phyloP scores from a whole-genome alignment of 2,888 invertebrate species.

The Dynastes maya region DNA sequence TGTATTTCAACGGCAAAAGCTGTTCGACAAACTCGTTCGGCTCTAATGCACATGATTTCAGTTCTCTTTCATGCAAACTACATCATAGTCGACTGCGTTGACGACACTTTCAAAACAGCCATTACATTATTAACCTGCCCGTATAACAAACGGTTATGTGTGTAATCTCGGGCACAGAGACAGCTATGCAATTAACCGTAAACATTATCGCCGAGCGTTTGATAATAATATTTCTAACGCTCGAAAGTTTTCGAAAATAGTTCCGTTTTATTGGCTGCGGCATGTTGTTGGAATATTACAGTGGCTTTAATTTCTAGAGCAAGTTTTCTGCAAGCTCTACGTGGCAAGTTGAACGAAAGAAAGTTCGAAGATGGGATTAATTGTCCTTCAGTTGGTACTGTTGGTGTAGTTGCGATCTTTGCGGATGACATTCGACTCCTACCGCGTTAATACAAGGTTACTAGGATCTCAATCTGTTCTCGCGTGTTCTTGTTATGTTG shows the following conservation, averaged over 20 bases:
- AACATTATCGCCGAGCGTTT: not conserved
- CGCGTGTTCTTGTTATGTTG: not conserved
- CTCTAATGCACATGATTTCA: not conserved
- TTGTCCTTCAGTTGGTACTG: no score
- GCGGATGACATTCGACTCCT: not conserved
- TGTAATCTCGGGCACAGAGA: not conserved
- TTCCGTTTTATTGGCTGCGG: not conserved
- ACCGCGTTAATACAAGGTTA: not conserved
- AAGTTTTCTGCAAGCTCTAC: not conserved
- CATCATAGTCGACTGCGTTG: not conserved
- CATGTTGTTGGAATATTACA: slow-evolving; percentile 1
- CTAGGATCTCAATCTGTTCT: not conserved
- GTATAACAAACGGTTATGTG: not conserved
- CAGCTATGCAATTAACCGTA: not conserved
- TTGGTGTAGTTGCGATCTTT: not conserved
- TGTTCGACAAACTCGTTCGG: not conserved
- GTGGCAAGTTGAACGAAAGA: not conserved
- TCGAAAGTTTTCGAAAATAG: not conserved
- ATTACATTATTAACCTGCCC: slow-evolving; percentile 3
- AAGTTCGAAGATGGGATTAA: not conserved
- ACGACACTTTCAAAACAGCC: slow-evolving; percentile 13
- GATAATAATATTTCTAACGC: not conserved
- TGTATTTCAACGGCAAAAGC: not conserved
- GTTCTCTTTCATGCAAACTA: slow-evolving; percentile 6
- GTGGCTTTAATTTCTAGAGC: not conserved